A percentile compares a stretch with the other conserved stretches of the same genome.
phyloP scores from a whole-genome alignment of 2,797 vertebrate species.

The Pelobates cultripes region DNA sequence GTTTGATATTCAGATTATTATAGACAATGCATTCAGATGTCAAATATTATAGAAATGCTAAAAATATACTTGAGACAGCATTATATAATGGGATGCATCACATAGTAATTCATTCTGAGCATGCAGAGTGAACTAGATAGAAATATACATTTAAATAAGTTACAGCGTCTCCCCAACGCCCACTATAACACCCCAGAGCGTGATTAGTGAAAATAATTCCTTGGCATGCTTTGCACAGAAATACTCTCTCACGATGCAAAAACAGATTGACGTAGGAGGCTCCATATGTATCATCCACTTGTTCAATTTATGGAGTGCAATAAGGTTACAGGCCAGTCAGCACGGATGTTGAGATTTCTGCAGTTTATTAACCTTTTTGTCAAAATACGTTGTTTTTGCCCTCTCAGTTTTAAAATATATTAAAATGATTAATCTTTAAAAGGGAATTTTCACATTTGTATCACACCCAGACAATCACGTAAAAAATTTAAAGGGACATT shows the following conservation, averaged over 20 bases:
- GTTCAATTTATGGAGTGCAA: conserved; percentile 46
- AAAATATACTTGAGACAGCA: neutral
- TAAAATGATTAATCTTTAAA: too few relatives aligned
- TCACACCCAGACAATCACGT: too few relatives aligned
- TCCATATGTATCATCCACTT: conserved; percentile 51
- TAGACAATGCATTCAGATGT: neutral
- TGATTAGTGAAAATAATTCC: conserved; percentile 49
- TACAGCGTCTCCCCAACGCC: conserved; percentile 23
- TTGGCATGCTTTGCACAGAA: conserved; percentile 24
- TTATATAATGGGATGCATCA: conserved; percentile 21
- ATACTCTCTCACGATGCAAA: conserved; percentile 28
- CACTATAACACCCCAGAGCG: conserved; percentile 37
- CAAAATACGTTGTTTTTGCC: neutral
- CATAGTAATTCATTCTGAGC: neutral
- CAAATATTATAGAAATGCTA: neutral
- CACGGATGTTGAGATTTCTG: conserved; percentile 20
- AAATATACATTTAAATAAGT: conserved; percentile 36
- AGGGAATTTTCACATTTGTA: too few relatives aligned
- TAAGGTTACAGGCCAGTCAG: conserved; percentile 40
- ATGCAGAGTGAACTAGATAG: neutral
- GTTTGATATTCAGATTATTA: neutral
- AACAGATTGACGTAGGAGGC: conserved; percentile 52
- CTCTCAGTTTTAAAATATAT: too few relatives aligned
- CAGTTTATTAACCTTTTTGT: neutral
- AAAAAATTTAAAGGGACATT: too few relatives aligned